These are phyloP conservation scores for Eristalis arbustorum DNA, from an alignment of 2,888 invertebrate genomes.

Conservation along the genomic window DNA sequence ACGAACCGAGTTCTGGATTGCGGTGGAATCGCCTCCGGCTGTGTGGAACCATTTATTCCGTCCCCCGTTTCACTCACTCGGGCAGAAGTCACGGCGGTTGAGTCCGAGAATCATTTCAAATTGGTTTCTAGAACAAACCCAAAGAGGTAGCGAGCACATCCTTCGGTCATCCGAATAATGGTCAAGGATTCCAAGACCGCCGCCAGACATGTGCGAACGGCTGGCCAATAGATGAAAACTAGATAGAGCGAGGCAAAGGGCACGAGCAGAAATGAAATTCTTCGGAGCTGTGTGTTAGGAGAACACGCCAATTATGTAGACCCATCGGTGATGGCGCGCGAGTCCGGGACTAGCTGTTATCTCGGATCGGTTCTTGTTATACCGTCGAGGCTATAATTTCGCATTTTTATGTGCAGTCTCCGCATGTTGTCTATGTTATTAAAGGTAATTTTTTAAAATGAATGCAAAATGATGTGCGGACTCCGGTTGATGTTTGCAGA, in stretches of 20 bases:
- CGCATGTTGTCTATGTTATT: constrained; percentile 40
- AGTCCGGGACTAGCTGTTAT: constrained; percentile 10
- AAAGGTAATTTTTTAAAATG: constrained; percentile 53
- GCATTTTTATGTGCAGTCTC: constrained; percentile 38
- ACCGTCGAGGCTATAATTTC: constrained; percentile 35
- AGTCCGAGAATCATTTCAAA: constrained; percentile 2
- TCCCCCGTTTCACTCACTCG: background rate
- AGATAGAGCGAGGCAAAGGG: constrained; percentile 24
- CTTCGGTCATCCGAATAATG: background rate
- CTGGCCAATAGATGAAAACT: constrained; percentile 38
- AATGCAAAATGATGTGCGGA: constrained; percentile 38
- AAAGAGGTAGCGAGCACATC: background rate
- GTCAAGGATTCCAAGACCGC: constrained; percentile 41
- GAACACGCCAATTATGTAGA: constrained; percentile 41
- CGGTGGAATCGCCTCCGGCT: constrained; percentile 30
- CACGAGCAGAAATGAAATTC: background rate
- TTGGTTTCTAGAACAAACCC: constrained; percentile 22
- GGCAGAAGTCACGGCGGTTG: background rate
- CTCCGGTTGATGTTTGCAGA: constrained; percentile 22
- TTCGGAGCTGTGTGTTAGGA: constrained; percentile 37
- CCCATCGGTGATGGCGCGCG: background rate
- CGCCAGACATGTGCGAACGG: constrained; percentile 7
- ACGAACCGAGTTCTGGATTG: background rate
- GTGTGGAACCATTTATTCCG: background rate
- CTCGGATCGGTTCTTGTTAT: constrained; percentile 20